These are phyloP conservation scores for Urosaurus nigricauda DNA, from an alignment of 2,797 vertebrate species.

Conservation along the genomic window DNA sequence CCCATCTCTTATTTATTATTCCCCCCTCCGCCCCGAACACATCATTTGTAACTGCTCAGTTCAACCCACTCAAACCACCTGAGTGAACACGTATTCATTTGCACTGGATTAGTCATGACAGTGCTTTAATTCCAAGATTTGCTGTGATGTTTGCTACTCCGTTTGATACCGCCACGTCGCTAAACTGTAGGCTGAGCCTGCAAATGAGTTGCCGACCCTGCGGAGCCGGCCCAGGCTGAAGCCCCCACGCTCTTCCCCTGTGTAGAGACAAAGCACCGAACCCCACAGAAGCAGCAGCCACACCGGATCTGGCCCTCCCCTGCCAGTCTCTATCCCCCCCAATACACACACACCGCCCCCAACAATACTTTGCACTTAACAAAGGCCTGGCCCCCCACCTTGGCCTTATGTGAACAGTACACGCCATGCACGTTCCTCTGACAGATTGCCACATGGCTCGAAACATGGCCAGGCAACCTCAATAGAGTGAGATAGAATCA, in stretches of 20 bases:
- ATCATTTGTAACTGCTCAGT: not conserved
- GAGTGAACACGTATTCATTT: not conserved
- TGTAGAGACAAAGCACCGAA: not conserved
- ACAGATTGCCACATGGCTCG: not conserved
- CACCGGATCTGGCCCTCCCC: no score
- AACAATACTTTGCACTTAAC: no score
- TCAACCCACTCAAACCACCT: not conserved
- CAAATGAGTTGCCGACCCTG: not conserved
- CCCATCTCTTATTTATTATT: not conserved
- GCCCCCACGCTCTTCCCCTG: not conserved
- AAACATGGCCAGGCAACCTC: no score
- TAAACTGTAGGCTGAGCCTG: not conserved
- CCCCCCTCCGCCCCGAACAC: not conserved
- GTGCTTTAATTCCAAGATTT: slow-evolving; percentile 9
- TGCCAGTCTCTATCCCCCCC: not conserved
- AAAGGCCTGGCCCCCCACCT: not conserved
- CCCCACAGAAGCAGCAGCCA: rapidly evolving
- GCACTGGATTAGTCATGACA: not conserved
- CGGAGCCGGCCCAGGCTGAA: not conserved
- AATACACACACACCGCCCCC: no score
- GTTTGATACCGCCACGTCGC: not conserved
- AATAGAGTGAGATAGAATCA: no score
- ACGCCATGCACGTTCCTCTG: no score
- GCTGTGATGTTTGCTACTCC: not conserved
- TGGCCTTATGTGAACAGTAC: not conserved